These are phyloP conservation scores for Chondrilla cf. caribensis DNA, from an alignment of 37 sponge, comb jelly and placozoan species.

Conservation along the genomic window DNA sequence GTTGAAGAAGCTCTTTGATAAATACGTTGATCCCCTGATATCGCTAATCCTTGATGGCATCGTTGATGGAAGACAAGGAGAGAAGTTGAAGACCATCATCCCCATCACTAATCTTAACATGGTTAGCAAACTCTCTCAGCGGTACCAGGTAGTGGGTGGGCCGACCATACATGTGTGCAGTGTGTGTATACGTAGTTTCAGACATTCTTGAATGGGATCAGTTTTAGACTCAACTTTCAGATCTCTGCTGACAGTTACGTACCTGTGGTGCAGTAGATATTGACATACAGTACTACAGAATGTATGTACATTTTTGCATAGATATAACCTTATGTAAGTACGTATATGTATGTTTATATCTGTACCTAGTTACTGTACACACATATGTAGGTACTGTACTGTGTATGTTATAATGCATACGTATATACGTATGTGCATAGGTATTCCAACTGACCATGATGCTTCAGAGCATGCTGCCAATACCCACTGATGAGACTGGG, in stretches of 20 bases:
- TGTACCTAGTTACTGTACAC: background rate
- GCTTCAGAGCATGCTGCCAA: conserved; percentile 85
- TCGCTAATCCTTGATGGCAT: conserved; percentile 90
- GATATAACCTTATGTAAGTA: too few species aligned
- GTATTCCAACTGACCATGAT: conserved; percentile 80
- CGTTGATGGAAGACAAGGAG: conserved; percentile 82
- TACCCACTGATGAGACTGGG: conserved; percentile 39
- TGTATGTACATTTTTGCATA: too few species aligned
- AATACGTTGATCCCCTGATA: conserved; percentile 86
- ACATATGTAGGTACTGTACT: background rate
- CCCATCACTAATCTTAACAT: conserved; percentile 92
- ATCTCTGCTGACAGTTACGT: too few species aligned
- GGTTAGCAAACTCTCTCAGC: too few species aligned
- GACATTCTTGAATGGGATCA: too few species aligned
- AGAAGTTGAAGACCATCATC: conserved; percentile 89
- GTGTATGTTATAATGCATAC: too few species aligned
- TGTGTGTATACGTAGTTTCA: too few species aligned
- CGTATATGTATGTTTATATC: background rate
- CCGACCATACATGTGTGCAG: too few species aligned
- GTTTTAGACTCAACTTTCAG: too few species aligned
- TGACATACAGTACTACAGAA: too few species aligned
- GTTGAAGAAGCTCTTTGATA: conserved; percentile 71
- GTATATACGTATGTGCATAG: conserved; percentile 33
- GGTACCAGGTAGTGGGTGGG: background rate
- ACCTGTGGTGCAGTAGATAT: too few species aligned